Evolutionary conservation across 2,113 vertebrate species (phyloP).

Genomic region (Podarcis cretensis): DNA sequence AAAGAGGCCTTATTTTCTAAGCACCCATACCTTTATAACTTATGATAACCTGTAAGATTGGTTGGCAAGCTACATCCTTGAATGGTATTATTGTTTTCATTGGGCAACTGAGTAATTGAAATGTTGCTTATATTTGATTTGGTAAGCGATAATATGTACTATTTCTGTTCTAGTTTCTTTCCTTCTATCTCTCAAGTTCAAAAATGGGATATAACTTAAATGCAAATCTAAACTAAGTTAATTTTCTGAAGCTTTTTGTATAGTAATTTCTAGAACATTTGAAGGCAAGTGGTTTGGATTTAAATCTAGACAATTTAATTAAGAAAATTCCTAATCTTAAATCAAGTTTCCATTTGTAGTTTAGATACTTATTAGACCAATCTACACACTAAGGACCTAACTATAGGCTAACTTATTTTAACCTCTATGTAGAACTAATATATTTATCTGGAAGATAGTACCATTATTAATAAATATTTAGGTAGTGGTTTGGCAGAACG

Average conservation of each 20-base stretch:
- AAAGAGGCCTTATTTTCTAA: not conserved
- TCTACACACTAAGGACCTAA: not conserved
- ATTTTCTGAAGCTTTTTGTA: not conserved
- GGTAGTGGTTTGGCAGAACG: not conserved
- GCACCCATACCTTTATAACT: not conserved
- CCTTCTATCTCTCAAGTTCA: not conserved
- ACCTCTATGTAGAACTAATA: not conserved
- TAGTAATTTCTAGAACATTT: not conserved
- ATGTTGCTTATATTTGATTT: constrained; percentile 1
- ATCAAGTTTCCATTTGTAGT: not conserved
- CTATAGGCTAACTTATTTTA: not conserved
- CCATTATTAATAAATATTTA: not conserved
- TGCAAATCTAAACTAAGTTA: not conserved
- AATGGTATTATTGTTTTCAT: not conserved
- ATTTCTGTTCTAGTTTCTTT: not conserved
- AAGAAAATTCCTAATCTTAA: not conserved
- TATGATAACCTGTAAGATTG: not conserved
- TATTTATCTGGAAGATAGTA: not conserved
- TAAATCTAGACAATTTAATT: not conserved
- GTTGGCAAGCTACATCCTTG: not conserved
- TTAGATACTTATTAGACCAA: not conserved
- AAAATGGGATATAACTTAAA: not conserved
- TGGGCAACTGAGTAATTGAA: not conserved
- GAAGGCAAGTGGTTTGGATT: not conserved
- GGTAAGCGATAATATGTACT: not conserved